phyloP scores from a whole-genome alignment of 1,140 invertebrate species.

The Acromyrmex echinatior region DNA sequence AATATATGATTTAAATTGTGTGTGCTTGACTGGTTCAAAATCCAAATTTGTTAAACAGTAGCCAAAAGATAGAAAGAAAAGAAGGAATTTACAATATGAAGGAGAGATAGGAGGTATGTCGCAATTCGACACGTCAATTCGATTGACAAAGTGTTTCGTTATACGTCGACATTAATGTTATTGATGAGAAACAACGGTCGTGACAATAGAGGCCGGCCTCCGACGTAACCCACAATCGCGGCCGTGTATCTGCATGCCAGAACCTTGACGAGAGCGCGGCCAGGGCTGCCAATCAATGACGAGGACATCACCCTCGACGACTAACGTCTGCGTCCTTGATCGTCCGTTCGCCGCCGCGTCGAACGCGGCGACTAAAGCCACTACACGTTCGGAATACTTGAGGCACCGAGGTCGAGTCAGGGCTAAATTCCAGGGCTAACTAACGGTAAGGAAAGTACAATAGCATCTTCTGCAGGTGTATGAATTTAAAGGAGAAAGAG shows the following conservation, averaged over 20 bases:
- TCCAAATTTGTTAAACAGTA: not conserved
- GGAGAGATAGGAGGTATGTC: not conserved
- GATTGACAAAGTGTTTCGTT: constrained; percentile 19
- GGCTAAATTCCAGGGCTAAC: constrained; percentile 55
- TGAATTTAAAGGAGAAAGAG: constrained; percentile 62
- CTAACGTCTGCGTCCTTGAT: constrained; percentile 76
- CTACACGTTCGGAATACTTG: constrained; percentile 56
- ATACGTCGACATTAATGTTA: constrained; percentile 40
- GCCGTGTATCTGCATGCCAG: constrained; percentile 50
- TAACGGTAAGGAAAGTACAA: constrained; percentile 64
- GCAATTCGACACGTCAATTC: not conserved
- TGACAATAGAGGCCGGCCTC: constrained; percentile 43
- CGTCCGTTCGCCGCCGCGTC: constrained; percentile 68
- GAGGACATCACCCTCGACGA: constrained; percentile 83
- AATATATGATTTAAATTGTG: not conserved
- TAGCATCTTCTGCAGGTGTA: constrained; percentile 4
- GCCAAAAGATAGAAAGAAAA: not conserved
- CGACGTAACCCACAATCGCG: constrained; percentile 60
- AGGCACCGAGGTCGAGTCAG: constrained; percentile 53
- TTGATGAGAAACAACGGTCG: constrained; percentile 36
- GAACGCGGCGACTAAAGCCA: constrained; percentile 48
- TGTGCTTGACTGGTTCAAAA: not conserved
- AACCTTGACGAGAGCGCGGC: constrained; percentile 74
- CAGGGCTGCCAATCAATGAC: constrained; percentile 83
- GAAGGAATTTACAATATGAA: not conserved